These are phyloP conservation scores for Tragelaphus scriptus DNA, from an alignment of 2,113 vertebrate species.

Conservation along the genomic window DNA sequence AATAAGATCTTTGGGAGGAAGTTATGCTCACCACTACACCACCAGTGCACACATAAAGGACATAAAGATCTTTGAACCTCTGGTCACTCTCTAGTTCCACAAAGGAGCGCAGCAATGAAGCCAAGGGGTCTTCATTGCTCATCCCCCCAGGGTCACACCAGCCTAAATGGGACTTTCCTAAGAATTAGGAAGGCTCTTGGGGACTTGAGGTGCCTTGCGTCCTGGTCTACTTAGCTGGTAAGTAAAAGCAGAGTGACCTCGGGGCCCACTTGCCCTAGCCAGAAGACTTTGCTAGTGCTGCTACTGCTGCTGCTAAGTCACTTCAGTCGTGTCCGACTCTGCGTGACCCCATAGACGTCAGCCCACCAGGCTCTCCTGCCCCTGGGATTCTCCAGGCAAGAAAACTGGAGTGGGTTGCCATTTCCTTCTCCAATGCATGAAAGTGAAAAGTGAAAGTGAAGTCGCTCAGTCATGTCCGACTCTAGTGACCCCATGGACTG, in stretches of 20 bases:
- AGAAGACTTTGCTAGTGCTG: background rate
- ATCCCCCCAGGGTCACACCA: background rate
- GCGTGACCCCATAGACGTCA: no score
- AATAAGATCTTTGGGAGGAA: background rate
- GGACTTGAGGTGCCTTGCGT: background rate
- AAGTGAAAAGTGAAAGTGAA: no score
- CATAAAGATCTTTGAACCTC: background rate
- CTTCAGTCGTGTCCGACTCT: no score
- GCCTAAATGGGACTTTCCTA: background rate
- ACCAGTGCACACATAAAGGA: background rate
- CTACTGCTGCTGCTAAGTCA: no score
- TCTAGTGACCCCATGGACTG: no score
- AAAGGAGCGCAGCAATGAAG: background rate
- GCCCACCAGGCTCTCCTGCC: no score
- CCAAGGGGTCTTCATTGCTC: background rate
- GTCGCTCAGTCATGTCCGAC: no score
- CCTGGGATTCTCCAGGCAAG: no score
- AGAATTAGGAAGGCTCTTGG: background rate
- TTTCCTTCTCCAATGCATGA: no score
- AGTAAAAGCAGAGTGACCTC: background rate
- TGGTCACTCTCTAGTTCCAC: background rate
- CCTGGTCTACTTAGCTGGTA: background rate
- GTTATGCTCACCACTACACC: background rate
- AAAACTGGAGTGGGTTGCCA: no score
- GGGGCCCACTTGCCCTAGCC: background rate